Evolutionary conservation across 2,113 vertebrate species (phyloP).

Genomic region (Oryzias curvinotus): DNA sequence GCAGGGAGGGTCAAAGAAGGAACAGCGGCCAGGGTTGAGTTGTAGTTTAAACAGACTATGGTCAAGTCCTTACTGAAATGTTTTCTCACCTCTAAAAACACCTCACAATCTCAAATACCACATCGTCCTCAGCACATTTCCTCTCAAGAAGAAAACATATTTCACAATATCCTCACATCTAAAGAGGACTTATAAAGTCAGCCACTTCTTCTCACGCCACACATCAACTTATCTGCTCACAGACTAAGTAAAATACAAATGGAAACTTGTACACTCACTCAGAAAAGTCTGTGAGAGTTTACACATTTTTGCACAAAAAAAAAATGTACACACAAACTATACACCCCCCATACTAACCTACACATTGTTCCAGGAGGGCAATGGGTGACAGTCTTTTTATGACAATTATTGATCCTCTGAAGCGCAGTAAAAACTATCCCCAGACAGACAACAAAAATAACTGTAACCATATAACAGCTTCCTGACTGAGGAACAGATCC

Average conservation of each 20-base stretch:
- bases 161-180: constrained; percentile 16
- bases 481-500: constrained; percentile 80
- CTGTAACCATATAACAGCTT: constrained; percentile 84
- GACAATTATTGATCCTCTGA: constrained; percentile 80
- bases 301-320: not conserved
- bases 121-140: constrained; percentile 23
- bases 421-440: constrained; percentile 79
- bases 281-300: not conserved
- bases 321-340: constrained; percentile 10
- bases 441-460: constrained; percentile 83
- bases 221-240: not conserved
- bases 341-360: constrained; percentile 31
- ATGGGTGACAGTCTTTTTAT: constrained; percentile 78
- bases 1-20: constrained; percentile 10
- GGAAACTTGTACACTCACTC: not conserved
- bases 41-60: not conserved
- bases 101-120: constrained; percentile 6
- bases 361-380: constrained; percentile 73
- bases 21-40: not conserved
- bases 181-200: not conserved
- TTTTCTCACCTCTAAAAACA: constrained; percentile 16
- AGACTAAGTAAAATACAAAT: not conserved
- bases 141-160: constrained; percentile 12
- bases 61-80: constrained; percentile 3
- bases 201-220: constrained; percentile 8